Conservation (phyloP, 2,797 vertebrate genomes). For the Nothura maculosa region DNA sequence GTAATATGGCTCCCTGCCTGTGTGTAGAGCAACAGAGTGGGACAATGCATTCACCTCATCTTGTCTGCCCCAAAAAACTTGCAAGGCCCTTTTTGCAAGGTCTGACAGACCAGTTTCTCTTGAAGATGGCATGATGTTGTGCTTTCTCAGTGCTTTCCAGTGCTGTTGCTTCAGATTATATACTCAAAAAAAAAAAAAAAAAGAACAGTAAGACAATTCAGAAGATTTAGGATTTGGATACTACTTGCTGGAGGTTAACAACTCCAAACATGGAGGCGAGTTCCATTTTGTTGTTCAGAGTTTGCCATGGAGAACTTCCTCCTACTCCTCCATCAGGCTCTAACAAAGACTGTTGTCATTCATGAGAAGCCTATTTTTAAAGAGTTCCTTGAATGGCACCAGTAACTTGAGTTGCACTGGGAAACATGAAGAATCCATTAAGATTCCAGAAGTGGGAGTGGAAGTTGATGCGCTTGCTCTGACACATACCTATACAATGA, state of each 20-base stretch:
- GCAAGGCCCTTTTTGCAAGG: neutral
- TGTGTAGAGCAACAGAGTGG: accelerated
- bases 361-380: neutral
- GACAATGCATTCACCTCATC: too few species aligned
- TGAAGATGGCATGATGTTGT: neutral
- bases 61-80: neutral
- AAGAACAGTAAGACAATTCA: accelerated
- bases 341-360: neutral
- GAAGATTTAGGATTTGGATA: accelerated
- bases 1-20: neutral
- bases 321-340: neutral
- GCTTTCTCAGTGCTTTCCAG: neutral
- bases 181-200: neutral
- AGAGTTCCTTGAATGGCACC: neutral
- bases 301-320: neutral
- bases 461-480: neutral
- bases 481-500: neutral
- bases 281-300: neutral
- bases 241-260: neutral
- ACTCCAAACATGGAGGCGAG: neutral
- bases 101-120: neutral
- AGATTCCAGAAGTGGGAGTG: neutral
- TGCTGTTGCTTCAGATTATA: neutral
- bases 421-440: neutral
- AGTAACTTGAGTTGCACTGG: neutral